These are phyloP conservation scores for Arctocebus calabarensis DNA, from an alignment of 2,797 vertebrate genomes.

Conservation along the genomic window DNA sequence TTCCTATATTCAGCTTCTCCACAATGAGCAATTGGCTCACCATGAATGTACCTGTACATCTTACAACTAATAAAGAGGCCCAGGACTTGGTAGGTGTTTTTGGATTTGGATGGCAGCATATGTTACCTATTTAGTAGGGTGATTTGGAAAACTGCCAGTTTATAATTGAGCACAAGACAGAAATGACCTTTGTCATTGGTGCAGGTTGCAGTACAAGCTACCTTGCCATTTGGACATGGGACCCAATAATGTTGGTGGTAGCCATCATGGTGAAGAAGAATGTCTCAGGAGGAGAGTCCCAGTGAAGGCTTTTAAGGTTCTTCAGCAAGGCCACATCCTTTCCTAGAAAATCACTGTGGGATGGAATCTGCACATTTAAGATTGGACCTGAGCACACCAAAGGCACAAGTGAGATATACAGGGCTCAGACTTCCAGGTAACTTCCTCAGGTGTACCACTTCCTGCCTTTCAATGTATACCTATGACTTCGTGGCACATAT, in stretches of 20 bases:
- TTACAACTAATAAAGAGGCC: background rate
- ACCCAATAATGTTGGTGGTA: background rate
- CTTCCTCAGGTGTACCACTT: background rate
- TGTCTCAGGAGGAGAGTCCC: background rate
- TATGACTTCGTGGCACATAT: background rate
- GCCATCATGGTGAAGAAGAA: background rate
- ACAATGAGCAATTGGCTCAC: background rate
- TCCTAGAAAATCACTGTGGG: background rate
- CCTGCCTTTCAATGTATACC: background rate
- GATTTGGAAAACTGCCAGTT: constrained; percentile 6
- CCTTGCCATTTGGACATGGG: background rate
- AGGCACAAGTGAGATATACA: background rate
- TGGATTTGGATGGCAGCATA: background rate
- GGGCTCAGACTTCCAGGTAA: background rate
- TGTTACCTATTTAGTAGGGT: background rate
- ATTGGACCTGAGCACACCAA: background rate
- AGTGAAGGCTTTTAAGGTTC: background rate
- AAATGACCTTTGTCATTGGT: background rate
- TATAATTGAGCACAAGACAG: background rate
- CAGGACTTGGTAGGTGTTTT: background rate
- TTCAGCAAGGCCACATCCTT: background rate
- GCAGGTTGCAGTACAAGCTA: background rate
- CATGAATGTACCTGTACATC: background rate
- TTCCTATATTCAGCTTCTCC: background rate
- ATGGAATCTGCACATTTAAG: background rate